A percentile compares a stretch with the other conserved stretches of the same genome.
Evolutionary conservation across 2,888 invertebrate genomes (phyloP).

Genomic region (Pandemis corylana): DNA sequence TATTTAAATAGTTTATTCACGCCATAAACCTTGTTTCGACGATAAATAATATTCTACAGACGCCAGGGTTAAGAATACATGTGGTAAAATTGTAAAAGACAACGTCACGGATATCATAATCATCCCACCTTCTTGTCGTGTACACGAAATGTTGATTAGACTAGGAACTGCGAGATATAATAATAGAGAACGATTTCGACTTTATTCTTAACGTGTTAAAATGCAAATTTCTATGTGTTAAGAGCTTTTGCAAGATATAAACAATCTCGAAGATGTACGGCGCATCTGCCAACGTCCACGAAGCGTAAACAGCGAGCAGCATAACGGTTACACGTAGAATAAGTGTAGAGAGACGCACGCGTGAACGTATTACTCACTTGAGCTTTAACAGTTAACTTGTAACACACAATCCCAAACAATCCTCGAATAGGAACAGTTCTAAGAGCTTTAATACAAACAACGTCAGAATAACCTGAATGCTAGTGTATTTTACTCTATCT

Average conservation of each 20-base stretch:
- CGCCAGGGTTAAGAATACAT: conserved; percentile 24
- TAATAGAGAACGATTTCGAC: neutral
- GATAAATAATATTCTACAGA: conserved; percentile 34
- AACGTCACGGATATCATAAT: conserved; percentile 38
- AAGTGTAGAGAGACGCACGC: conserved; percentile 48
- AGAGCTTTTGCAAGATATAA: conserved; percentile 30
- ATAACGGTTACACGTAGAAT: conserved; percentile 52
- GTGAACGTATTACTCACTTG: conserved; percentile 46
- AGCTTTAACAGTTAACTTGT: conserved; percentile 49
- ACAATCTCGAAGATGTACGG: conserved; percentile 43
- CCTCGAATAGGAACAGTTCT: conserved; percentile 15
- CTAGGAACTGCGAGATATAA: conserved; percentile 12
- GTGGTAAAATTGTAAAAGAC: conserved; percentile 33
- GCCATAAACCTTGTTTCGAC: conserved; percentile 40
- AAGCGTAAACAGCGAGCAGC: conserved; percentile 55
- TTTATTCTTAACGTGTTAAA: conserved; percentile 21
- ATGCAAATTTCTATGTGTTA: conserved; percentile 15
- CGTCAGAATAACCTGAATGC: conserved; percentile 6
- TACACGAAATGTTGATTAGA: conserved; percentile 34
- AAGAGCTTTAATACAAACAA: conserved; percentile 26
- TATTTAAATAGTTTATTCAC: conserved; percentile 58
- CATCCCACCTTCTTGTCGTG: conserved; percentile 33
- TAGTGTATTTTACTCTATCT: neutral
- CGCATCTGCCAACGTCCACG: conserved; percentile 43
- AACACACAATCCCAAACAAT: conserved; percentile 24